Evolutionary conservation across 1,140 invertebrate genomes (phyloP), one percentile per base, ranked within the genome.

Genomic region (Drosophila ironensis): DNA sequence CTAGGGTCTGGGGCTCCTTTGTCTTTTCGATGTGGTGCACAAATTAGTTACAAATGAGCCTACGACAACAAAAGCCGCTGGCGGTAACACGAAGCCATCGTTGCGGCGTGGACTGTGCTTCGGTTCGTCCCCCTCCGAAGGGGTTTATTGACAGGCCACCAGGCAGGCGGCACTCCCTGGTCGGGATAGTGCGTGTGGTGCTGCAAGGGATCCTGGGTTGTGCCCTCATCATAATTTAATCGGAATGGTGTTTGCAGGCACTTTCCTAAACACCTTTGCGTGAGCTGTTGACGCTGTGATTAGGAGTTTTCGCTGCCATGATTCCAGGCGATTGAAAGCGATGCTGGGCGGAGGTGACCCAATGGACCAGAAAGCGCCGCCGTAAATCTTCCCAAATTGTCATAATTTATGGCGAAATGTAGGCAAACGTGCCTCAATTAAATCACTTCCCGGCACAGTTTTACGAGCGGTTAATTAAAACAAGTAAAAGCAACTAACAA

Each of bases 11-110:
- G n/a, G 45, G 37, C 59, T 46, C 75, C 72, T 73, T 84, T 86
- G 78, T 70, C 63, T 82, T 72, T 84, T 35, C 77, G 48, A 84
- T 71, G 38, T 66, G 73, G 30, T 84, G 80, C 80, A 86, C 74
- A 84, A 80, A 86, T 86, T 87, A 86, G 80, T 86, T 69, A 86
- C 80, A 86, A 86, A 74, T 72, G 81, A 86, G 61, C 66, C 80
- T 75, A 86, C 80, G 53, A 80, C 80, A 86, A 86, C 80, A 86
- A 86, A 78, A 57, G 61, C 53, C 22, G 37, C 28, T 76, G 59
- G 14, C 22, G 56, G 77, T 77, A 81, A 81, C 78, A 82, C 68
- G 69, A 82, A 68, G 72, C 77, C 64, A n/a, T 33, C 20, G 35
- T 53, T 48, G 28, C 33, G 56, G 53, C 51, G 44, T 47, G 48